Evolutionary conservation across 2,888 invertebrate species (phyloP), one percentile per base, ranked within the genome.

Genomic region (Diarsia rubi): DNA sequence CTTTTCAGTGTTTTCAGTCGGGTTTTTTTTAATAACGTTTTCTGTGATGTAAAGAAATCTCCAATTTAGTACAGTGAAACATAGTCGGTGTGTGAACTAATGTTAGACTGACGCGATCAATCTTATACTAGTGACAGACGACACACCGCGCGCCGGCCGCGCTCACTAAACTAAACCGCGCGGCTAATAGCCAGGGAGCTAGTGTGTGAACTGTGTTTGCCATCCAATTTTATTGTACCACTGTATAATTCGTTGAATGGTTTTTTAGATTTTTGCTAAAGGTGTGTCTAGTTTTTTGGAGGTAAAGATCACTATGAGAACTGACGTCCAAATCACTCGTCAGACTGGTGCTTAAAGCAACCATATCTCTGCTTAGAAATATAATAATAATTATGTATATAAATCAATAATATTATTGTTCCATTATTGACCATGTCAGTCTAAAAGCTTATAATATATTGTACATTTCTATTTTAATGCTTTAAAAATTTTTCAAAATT

Each of bases 91-190:
- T 78, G 59, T 52, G 64, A 65, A 75, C 69, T 62, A 62, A 84
- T 54, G 74, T 69, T 45, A n/a, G 24, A 59, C 69, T 52, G 54
- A 63, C 69, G 70, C 80, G 59, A 88, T 88, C 86, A 81, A 85
- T 88, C 88, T 85, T 75, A 21, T 52, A 66, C 6, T 6, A 0
- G 85, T 75, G 83, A 86, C 83, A 83, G 79, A 64, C 71, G 77
- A 86, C 86, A 80, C 69, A 70, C 31, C 60, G 14, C 49, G 49
- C 64, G 73, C n/a, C 42, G 57, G 21, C 74, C 57, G 68, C 49
- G 66, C 44, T 49, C 59, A 37, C 57, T 62, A 5, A 37, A 62
- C 67, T 49, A 54, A 60, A 72, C 74, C 71, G 19, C 75, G 69
- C 67, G 49, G 44, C 45, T 19, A 12, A 27, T 77, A 76, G 79